These are phyloP conservation scores for Campoletis sonorensis DNA, from an alignment of 1,140 invertebrate genomes.

Conservation along the genomic window DNA sequence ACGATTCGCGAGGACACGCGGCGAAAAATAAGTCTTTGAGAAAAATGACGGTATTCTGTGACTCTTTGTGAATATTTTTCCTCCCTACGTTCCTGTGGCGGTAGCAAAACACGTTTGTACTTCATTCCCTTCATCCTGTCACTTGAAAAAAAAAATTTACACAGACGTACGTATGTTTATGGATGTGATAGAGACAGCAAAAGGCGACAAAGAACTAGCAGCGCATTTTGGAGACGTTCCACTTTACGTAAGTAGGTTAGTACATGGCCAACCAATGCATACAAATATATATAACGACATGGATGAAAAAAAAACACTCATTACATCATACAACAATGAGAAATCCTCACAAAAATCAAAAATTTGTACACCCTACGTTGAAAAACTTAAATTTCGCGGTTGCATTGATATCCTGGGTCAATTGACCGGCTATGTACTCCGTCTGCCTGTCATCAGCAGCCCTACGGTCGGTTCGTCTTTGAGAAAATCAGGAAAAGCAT, in stretches of 20 bases:
- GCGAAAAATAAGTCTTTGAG: neutral
- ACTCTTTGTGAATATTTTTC: neutral
- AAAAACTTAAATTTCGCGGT: no score
- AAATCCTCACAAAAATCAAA: no score
- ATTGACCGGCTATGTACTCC: no score
- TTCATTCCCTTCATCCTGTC: neutral
- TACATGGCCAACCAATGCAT: neutral
- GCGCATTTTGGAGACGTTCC: neutral
- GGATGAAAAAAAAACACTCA: neutral
- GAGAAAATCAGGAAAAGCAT: no score
- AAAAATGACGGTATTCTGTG: neutral
- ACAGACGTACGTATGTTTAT: neutral
- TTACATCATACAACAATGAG: no score
- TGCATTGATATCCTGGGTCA: no score
- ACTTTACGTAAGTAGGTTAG: neutral
- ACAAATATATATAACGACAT: neutral
- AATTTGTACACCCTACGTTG: no score
- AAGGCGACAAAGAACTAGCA: neutral
- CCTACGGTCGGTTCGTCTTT: no score
- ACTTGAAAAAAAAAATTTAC: constrained; percentile 6
- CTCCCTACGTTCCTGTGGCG: neutral
- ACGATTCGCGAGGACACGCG: neutral
- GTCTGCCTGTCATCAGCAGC: no score
- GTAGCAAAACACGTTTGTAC: neutral
- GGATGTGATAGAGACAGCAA: neutral